Evolutionary conservation across 1,140 invertebrate species (phyloP).

Genomic region (Nephila pilipes): DNA sequence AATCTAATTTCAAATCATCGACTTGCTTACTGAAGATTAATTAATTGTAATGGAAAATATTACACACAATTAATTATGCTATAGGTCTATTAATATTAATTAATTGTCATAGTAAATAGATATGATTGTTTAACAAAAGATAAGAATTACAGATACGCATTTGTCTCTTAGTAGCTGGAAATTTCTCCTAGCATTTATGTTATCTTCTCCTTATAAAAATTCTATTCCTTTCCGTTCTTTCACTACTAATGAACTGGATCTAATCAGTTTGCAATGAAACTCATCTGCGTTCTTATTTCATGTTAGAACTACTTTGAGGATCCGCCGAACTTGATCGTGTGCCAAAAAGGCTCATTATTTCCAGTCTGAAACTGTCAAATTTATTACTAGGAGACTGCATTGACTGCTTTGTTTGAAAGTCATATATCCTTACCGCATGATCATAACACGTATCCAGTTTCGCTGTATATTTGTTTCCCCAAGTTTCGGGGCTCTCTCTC

Average conservation of each 20-base stretch:
- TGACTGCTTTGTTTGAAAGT: constrained; percentile 25
- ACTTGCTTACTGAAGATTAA: no score
- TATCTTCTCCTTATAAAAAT: no score
- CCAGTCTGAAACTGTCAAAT: background rate
- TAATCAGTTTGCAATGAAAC: constrained; percentile 11
- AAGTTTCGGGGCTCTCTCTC: background rate
- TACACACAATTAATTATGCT: no score
- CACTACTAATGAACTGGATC: background rate
- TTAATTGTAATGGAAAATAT: no score
- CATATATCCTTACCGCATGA: constrained; percentile 2
- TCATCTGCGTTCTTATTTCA: background rate
- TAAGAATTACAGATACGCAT: no score
- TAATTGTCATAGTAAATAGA: no score
- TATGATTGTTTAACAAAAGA: no score
- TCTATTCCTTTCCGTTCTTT: no score
- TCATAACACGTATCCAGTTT: constrained; percentile 61
- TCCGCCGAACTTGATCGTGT: background rate
- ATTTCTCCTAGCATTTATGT: no score
- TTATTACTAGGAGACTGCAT: background rate
- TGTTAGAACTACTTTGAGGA: background rate
- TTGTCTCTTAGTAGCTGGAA: no score
- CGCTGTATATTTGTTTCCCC: constrained; percentile 59
- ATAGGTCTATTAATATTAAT: no score
- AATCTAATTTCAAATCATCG: no score
- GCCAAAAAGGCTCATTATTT: constrained; percentile 41